phyloP scores from a whole-genome alignment of 2,113 vertebrate genomes.

The Elephas maximus region DNA sequence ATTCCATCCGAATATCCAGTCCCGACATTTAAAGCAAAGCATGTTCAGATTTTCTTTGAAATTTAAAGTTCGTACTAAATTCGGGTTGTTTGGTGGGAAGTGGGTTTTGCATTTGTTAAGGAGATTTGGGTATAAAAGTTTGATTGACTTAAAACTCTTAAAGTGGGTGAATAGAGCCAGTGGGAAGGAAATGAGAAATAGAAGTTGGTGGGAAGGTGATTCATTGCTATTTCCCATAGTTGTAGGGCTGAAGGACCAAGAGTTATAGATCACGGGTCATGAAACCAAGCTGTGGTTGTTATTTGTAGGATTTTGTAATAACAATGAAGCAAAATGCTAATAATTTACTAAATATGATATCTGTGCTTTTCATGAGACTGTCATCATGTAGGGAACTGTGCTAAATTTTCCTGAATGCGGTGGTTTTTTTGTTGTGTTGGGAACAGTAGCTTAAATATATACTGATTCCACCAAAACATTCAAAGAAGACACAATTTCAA shows the following conservation, averaged over 20 bases:
- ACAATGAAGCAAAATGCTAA: neutral
- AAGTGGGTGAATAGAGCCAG: slow-evolving; percentile 57
- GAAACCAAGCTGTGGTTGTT: neutral
- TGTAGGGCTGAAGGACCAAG: neutral
- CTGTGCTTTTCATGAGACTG: neutral
- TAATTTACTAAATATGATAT: neutral
- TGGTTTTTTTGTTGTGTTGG: neutral
- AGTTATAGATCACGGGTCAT: neutral
- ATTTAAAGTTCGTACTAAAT: slow-evolving; percentile 81
- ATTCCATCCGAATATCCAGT: slow-evolving; percentile 78
- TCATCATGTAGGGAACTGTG: neutral
- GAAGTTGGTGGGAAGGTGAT: neutral
- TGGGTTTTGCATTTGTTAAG: slow-evolving; percentile 74
- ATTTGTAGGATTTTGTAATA: neutral
- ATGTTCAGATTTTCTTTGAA: slow-evolving; percentile 77
- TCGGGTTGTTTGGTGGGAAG: slow-evolving; percentile 77
- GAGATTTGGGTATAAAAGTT: slow-evolving; percentile 66
- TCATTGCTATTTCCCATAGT: neutral
- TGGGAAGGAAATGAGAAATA: slow-evolving; percentile 46
- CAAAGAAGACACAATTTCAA: too few relatives aligned
- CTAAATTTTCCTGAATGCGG: neutral
- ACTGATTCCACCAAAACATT: too few relatives aligned
- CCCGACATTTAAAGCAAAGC: slow-evolving; percentile 78
- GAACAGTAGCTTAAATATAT: neutral
- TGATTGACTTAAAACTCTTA: slow-evolving; percentile 71